A percentile compares a stretch with the other conserved stretches of the same genome.
Evolutionary conservation across 2,888 invertebrate species (phyloP).

Genomic region (Shargacucullia verbasci): DNA sequence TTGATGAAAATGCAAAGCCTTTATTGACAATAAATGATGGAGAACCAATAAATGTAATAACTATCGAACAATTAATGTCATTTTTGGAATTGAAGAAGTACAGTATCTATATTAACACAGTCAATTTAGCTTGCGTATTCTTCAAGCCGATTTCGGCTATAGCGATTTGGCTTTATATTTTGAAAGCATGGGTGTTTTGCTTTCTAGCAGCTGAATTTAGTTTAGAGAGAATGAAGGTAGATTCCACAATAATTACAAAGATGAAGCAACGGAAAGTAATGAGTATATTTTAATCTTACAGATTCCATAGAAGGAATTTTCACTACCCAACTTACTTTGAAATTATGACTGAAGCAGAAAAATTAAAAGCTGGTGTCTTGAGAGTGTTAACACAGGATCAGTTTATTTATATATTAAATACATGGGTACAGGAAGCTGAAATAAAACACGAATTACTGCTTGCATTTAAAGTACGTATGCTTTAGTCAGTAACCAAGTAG

Average conservation of each 20-base stretch:
- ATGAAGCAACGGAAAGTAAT: no score
- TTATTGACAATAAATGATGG: conserved; percentile 67
- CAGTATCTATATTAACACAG: conserved; percentile 38
- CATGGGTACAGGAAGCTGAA: conserved; percentile 70
- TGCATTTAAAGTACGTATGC: conserved; percentile 75
- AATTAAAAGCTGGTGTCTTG: conserved; percentile 67
- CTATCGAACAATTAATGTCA: conserved; percentile 71
- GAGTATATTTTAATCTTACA: no score
- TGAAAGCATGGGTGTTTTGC: no score
- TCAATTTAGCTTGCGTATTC: no score
- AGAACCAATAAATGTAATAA: conserved; percentile 72
- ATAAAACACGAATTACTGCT: conserved; percentile 78
- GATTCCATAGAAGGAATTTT: conserved; percentile 79
- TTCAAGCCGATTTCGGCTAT: no score
- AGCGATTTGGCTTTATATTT: neutral
- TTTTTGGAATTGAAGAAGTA: conserved; percentile 80
- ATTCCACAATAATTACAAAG: no score
- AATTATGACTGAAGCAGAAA: conserved; percentile 77
- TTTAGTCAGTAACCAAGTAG: neutral
- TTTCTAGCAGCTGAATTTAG: no score
- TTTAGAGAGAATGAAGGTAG: no score
- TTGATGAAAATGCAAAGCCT: conserved; percentile 73
- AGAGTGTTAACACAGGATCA: conserved; percentile 77
- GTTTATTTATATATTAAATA: conserved; percentile 75
- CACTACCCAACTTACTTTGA: conserved; percentile 77